These are phyloP conservation scores for Dimorphilus gyrociliatus DNA, from an alignment of 2,888 invertebrate genomes.

Conservation along the genomic window DNA sequence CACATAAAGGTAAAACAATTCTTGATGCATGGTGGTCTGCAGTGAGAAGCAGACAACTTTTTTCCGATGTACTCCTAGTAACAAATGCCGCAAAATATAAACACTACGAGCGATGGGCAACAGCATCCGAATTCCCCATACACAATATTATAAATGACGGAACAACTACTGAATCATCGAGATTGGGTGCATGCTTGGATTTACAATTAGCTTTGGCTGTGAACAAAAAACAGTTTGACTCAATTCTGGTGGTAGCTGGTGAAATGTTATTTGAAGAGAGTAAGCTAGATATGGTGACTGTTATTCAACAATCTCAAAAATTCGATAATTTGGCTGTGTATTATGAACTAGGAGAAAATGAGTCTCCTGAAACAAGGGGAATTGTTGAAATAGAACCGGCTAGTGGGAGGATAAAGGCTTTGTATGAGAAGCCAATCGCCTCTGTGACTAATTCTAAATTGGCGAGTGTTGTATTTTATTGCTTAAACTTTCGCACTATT, in stretches of 20 bases:
- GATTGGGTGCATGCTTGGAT: no score
- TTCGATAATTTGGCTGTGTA: constrained; percentile 9
- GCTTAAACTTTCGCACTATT: no score
- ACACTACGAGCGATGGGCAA: constrained; percentile 11
- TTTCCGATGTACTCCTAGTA: constrained; percentile 10
- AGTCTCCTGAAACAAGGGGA: constrained; percentile 6
- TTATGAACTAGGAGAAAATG: constrained; percentile 9
- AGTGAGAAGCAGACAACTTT: constrained; percentile 10
- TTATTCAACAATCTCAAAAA: constrained; percentile 9
- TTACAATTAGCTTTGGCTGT: no score
- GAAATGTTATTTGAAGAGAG: constrained; percentile 12
- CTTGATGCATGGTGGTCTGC: constrained; percentile 13
- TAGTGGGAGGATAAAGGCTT: constrained; percentile 7
- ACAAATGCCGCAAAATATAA: constrained; percentile 14
- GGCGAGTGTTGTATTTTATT: constrained; percentile 12
- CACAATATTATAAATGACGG: constrained; percentile 13
- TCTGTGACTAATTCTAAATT: constrained; percentile 6
- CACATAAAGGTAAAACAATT: constrained; percentile 9
- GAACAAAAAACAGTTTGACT: no score
- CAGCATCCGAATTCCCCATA: constrained; percentile 11
- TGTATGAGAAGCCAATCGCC: constrained; percentile 9
- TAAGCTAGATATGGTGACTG: constrained; percentile 10
- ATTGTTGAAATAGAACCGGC: constrained; percentile 8
- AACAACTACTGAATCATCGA: constrained; percentile 8
- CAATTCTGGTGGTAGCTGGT: constrained; percentile 10